A percentile compares a stretch with the other conserved stretches of the same genome.
phyloP scores from a whole-genome alignment of 2,888 invertebrate species.

The Lydus trimaculatus region DNA sequence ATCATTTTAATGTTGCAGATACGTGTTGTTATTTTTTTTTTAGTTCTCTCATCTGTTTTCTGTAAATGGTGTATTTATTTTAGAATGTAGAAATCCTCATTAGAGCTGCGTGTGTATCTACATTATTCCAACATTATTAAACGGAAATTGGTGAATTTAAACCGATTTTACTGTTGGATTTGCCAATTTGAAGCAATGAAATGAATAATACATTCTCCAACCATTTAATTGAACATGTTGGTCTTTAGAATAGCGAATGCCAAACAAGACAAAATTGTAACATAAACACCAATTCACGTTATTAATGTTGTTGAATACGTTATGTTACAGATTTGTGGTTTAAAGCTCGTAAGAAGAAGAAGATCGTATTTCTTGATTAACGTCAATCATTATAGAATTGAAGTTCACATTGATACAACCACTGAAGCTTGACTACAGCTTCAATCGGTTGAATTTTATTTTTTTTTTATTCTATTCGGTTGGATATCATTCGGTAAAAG shows the following conservation, averaged over 20 bases:
- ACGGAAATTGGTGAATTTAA: neutral
- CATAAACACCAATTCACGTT: neutral
- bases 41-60: too few relatives aligned
- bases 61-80: neutral
- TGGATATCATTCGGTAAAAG: neutral
- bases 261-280: neutral
- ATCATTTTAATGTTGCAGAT: neutral
- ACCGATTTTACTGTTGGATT: neutral
- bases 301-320: too few relatives aligned
- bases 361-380: neutral
- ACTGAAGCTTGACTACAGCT: neutral
- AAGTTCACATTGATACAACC: neutral
- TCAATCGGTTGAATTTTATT: neutral
- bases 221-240: neutral
- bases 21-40: neutral
- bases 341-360: too few relatives aligned
- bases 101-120: neutral
- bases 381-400: neutral
- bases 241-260: neutral
- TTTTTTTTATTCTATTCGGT: neutral
- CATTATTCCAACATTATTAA: neutral
- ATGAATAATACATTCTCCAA: neutral
- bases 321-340: too few relatives aligned
- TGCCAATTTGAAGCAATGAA: neutral
- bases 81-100: neutral